phyloP scores from a whole-genome alignment of 1,140 invertebrate species.

The Ceratina calcarata region DNA sequence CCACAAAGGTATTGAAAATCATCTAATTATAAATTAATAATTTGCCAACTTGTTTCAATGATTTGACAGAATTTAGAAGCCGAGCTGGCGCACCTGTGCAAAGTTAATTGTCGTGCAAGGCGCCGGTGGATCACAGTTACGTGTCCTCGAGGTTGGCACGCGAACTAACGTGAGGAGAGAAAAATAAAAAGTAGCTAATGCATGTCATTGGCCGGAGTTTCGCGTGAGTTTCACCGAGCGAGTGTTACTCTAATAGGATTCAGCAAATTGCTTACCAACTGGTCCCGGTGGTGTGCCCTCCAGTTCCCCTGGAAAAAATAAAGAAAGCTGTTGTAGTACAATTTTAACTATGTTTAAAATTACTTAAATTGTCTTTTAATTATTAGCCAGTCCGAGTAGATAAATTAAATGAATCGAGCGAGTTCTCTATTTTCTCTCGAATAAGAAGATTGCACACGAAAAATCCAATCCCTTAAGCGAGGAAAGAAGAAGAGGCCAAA shows the following conservation, averaged over 20 bases:
- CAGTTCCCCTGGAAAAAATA: constrained; percentile 22
- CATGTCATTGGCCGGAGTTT: constrained; percentile 32
- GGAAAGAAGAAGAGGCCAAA: background rate
- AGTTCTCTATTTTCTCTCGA: background rate
- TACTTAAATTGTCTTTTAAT: background rate
- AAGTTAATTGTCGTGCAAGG: constrained; percentile 41
- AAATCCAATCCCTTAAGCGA: background rate
- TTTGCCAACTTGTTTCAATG: too few species aligned
- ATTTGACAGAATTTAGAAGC: too few species aligned
- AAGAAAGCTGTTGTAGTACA: too few species aligned
- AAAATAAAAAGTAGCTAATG: background rate
- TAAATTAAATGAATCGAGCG: background rate
- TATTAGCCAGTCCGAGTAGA: too few species aligned
- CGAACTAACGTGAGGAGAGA: background rate
- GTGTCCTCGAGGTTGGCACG: constrained; percentile 39
- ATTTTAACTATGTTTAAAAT: too few species aligned
- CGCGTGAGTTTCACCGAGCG: constrained; percentile 43
- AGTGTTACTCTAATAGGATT: constrained; percentile 46
- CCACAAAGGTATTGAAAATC: too few species aligned
- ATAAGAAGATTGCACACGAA: background rate
- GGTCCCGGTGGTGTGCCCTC: constrained; percentile 18
- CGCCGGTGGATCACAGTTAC: constrained; percentile 42
- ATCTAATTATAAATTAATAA: too few species aligned
- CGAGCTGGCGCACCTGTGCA: background rate
- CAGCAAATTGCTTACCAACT: constrained; percentile 57